Evolutionary conservation across 2,888 invertebrate genomes (phyloP), one percentile per base, ranked within the genome.

Genomic region (Ischnus inquisitorius): DNA sequence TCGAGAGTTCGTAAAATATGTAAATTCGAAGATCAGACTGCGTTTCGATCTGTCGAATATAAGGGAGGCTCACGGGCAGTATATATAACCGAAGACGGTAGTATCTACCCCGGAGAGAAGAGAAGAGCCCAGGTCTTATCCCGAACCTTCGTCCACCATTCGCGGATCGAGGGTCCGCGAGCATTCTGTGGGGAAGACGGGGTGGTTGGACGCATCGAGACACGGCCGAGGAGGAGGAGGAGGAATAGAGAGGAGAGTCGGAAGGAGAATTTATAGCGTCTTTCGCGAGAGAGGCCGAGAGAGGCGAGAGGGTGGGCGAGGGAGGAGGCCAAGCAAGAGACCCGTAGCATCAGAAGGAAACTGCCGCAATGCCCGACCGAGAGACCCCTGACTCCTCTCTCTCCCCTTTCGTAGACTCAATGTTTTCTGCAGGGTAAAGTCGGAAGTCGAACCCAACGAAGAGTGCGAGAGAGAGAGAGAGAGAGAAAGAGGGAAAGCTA

Each of bases 401-500:
- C 54, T 19, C 43, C 93, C 91, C 92, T 91, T 75, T 65, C 74
- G 75, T 90, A 91, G 92, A 93, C 93, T 93, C 93, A 92, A 93
- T 93, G 93, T 93, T 93, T 93, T 93, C 93, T 91, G 92, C 92
- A 90, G 92, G 91, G 91, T 34, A 92, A 93, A 93, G 93, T 93
- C 93, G 93, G 92, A 93, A 93, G 93, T 93, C 90, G 90, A 92
- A 91, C 90, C 91, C 92, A 71, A 71, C 65, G 10, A 16, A 39
- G 62, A 48, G n/a, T n/a, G n/a, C n/a, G n/a, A n/a, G n/a, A n/a
- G 43, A 46, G 16, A 12, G 14, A 62, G 34, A 43, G 19, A 57
- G 79, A 62, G 57, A 60, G 57, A n/a, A n/a, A n/a, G 41, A 57
- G 76, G 57, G 72, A 71, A 54, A n/a, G 79, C 72, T 69, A 78